Percentiles rank a stretch among this genome's conserved stretches.
Conservation (phyloP, 1,140 invertebrate species). For the Drosophila miranda region DNA sequence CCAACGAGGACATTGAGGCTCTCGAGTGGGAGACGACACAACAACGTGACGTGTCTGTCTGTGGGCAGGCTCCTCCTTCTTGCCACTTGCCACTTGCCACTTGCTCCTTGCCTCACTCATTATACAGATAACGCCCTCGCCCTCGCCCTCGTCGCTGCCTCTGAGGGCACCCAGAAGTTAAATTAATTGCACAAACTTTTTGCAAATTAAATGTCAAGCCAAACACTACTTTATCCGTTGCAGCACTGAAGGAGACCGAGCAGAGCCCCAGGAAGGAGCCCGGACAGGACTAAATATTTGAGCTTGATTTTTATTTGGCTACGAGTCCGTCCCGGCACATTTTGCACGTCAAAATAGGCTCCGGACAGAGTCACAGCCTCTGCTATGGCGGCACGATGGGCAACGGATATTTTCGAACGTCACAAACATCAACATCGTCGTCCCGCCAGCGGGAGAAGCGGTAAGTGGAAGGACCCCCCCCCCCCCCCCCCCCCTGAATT, state of each 20-base stretch:
- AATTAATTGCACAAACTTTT: slow-evolving; percentile 59
- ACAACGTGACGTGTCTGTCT: slow-evolving; percentile 14
- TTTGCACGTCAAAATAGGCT: slow-evolving; percentile 82
- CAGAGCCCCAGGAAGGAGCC: background rate
- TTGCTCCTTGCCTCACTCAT: slow-evolving; percentile 34
- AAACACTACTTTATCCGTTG: slow-evolving; percentile 45
- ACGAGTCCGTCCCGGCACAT: slow-evolving; percentile 50
- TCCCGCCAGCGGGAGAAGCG: slow-evolving; percentile 75
- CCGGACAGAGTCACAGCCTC: slow-evolving; percentile 82
- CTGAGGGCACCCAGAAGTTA: slow-evolving; percentile 11
- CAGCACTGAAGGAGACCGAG: slow-evolving; percentile 7
- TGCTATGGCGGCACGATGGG: slow-evolving; percentile 82
- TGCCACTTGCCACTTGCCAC: slow-evolving; percentile 45
- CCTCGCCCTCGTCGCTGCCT: slow-evolving; percentile 4
- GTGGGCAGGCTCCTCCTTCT: background rate
- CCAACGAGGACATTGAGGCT: slow-evolving; percentile 38
- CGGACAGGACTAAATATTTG: slow-evolving; percentile 6
- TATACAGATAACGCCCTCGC: slow-evolving; percentile 29
- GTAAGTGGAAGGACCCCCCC: slow-evolving; percentile 57
- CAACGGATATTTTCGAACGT: slow-evolving; percentile 81
- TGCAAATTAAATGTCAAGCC: slow-evolving; percentile 43
- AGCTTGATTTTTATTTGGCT: slow-evolving; percentile 11
- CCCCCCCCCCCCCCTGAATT: too few species aligned
- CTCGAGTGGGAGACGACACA: slow-evolving; percentile 21
- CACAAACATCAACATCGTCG: slow-evolving; percentile 75